Evolutionary conservation across 2,797 vertebrate genomes (phyloP).

Genomic region (Pelodytes ibericus): DNA sequence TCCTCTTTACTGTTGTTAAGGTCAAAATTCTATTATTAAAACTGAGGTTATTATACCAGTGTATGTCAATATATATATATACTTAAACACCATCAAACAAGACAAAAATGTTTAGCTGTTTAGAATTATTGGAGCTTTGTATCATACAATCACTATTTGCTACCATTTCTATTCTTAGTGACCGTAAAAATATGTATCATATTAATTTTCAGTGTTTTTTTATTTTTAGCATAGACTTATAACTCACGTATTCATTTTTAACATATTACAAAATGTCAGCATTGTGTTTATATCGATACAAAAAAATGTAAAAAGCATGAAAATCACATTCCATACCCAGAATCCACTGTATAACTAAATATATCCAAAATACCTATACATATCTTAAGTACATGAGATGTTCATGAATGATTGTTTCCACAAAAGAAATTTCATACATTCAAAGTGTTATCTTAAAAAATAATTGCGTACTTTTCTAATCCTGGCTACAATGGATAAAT

Average conservation of each 20-base stretch:
- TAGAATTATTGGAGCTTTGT: too few species aligned
- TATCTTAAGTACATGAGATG: conserved; percentile 58
- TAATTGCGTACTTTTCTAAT: conserved; percentile 64
- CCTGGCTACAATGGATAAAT: conserved; percentile 75
- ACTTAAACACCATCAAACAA: neutral
- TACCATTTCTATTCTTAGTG: too few species aligned
- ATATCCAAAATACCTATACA: conserved; percentile 70
- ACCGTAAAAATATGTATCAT: conserved; percentile 7
- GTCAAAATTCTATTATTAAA: too few species aligned
- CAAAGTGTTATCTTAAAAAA: conserved; percentile 66
- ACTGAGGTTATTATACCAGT: too few species aligned
- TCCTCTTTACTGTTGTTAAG: too few species aligned
- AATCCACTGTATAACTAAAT: conserved; percentile 59
- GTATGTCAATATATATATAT: neutral
- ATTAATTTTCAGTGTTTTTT: conserved; percentile 52
- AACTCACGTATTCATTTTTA: conserved; percentile 74
- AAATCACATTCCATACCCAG: conserved; percentile 64
- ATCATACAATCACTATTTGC: too few species aligned
- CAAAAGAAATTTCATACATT: conserved; percentile 68
- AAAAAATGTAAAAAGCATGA: conserved; percentile 71
- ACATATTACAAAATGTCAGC: conserved; percentile 71
- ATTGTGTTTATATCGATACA: conserved; percentile 64
- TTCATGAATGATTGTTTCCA: conserved; percentile 64
- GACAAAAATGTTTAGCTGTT: too few species aligned
- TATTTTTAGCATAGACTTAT: conserved; percentile 70